Percentiles rank a stretch among this genome's conserved stretches.
These are phyloP conservation scores for Ranitomeya variabilis DNA, from an alignment of 2,113 vertebrate species.

Conservation along the genomic window DNA sequence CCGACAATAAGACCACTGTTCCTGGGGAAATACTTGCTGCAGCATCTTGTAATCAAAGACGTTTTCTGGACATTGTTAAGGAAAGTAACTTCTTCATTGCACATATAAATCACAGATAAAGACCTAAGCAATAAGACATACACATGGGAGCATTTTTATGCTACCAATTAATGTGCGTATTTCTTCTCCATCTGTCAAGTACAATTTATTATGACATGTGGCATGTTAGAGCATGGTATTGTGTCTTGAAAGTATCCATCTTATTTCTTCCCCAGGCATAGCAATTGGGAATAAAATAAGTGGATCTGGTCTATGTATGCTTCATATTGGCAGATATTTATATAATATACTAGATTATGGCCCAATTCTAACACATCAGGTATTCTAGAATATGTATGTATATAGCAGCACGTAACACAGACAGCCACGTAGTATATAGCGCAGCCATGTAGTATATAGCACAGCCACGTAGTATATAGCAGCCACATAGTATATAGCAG, in stretches of 20 bases:
- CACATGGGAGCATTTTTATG: conserved; percentile 45
- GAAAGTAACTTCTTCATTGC: neutral
- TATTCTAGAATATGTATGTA: too few relatives aligned
- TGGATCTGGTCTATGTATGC: neutral
- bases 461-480: too few relatives aligned
- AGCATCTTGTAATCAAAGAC: neutral
- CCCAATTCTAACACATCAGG: too few relatives aligned
- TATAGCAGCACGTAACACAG: too few relatives aligned
- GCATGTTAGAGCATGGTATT: conserved; percentile 36
- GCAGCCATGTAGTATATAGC: too few relatives aligned
- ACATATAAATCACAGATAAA: conserved; percentile 45
- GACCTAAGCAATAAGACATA: conserved; percentile 14
- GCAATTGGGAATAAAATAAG: neutral
- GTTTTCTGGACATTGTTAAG: conserved; percentile 1
- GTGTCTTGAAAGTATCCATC: conserved; percentile 42
- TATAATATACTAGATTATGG: too few relatives aligned
- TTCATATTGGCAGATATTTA: neutral
- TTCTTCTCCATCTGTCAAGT: conserved; percentile 44
- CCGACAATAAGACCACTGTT: neutral
- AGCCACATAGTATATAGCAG: too few relatives aligned
- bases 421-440: too few relatives aligned
- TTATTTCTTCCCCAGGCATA: conserved; percentile 35
- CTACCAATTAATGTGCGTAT: conserved; percentile 12
- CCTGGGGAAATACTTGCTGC: neutral
- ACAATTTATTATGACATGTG: conserved; percentile 43